Evolutionary conservation across 1,140 invertebrate species (phyloP).

Genomic region (Copidosoma floridanum): DNA sequence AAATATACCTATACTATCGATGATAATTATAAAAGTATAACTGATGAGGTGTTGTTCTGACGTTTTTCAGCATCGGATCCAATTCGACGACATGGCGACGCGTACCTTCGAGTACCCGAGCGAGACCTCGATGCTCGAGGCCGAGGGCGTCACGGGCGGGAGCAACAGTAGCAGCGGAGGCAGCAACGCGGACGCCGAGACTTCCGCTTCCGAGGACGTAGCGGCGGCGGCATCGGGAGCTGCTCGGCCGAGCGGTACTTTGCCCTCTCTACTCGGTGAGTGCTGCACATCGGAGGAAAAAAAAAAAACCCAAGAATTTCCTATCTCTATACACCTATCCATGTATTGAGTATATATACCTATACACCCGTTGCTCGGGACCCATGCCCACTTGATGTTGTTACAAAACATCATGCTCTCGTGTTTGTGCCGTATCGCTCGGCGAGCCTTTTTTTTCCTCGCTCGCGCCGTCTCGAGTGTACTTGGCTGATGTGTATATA

Average conservation of each 20-base stretch:
- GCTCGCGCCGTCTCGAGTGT: too few relatives aligned
- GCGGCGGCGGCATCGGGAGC: slow-evolving; percentile 33
- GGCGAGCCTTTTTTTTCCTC: neutral
- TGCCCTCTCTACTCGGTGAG: slow-evolving; percentile 50
- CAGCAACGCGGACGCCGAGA: slow-evolving; percentile 46
- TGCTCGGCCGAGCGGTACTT: slow-evolving; percentile 33
- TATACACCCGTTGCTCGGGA: neutral
- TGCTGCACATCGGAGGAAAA: too few relatives aligned
- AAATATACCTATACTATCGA: too few relatives aligned
- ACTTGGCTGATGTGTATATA: too few relatives aligned
- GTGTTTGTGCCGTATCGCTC: neutral
- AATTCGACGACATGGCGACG: slow-evolving; percentile 79
- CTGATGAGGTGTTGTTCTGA: too few relatives aligned
- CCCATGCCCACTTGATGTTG: neutral
- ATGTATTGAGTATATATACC: neutral
- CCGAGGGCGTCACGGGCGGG: neutral
- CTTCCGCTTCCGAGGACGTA: slow-evolving; percentile 44
- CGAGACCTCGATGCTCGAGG: slow-evolving; percentile 68
- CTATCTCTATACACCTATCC: neutral
- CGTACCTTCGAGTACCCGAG: slow-evolving; percentile 85
- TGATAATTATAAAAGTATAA: too few relatives aligned
- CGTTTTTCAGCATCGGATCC: slow-evolving; percentile 76
- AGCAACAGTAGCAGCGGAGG: too few relatives aligned
- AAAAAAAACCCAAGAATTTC: too few relatives aligned
- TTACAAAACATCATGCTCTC: slow-evolving; percentile 7